These are phyloP conservation scores for Echiichthys vipera DNA, from an alignment of 2,797 vertebrate species.

Conservation along the genomic window DNA sequence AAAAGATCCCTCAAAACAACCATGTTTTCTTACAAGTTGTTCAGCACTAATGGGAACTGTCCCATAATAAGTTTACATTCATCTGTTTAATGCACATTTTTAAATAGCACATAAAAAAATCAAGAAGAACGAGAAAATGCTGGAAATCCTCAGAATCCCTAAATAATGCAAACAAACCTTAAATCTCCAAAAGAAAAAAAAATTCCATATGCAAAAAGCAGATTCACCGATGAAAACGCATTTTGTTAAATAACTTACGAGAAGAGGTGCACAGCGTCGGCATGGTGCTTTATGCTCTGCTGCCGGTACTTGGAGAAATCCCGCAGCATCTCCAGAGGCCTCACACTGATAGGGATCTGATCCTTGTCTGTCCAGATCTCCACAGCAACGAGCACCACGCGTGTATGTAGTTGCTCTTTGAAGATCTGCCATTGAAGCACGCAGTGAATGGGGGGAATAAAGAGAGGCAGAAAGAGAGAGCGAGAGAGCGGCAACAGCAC, in stretches of 20 bases:
- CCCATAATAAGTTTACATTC: not conserved
- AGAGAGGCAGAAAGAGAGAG: conserved; percentile 19
- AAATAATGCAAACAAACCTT: not conserved
- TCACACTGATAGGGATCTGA: conserved; percentile 90
- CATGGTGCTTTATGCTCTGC: conserved; percentile 90
- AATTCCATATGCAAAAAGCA: not conserved
- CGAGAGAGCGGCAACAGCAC: conserved; percentile 22
- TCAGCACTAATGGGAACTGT: not conserved
- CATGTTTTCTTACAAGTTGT: too few species aligned
- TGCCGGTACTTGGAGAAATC: conserved; percentile 96
- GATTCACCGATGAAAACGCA: not conserved
- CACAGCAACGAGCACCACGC: conserved; percentile 95
- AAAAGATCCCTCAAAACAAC: too few species aligned
- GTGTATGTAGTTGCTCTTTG: conserved; percentile 96
- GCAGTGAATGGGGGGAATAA: conserved; percentile 40
- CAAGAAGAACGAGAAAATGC: not conserved
- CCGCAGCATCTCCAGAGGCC: conserved; percentile 92
- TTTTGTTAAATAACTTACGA: conserved; percentile 84
- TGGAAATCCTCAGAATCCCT: not conserved
- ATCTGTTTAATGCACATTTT: not conserved
- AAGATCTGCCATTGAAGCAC: conserved; percentile 88
- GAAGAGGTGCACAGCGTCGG: conserved; percentile 95
- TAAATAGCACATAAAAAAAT: not conserved
- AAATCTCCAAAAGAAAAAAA: too few species aligned
- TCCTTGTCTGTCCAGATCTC: conserved; percentile 98